Conservation (phyloP, 1,140 invertebrate species). For the Drosophila virilis region DNA sequence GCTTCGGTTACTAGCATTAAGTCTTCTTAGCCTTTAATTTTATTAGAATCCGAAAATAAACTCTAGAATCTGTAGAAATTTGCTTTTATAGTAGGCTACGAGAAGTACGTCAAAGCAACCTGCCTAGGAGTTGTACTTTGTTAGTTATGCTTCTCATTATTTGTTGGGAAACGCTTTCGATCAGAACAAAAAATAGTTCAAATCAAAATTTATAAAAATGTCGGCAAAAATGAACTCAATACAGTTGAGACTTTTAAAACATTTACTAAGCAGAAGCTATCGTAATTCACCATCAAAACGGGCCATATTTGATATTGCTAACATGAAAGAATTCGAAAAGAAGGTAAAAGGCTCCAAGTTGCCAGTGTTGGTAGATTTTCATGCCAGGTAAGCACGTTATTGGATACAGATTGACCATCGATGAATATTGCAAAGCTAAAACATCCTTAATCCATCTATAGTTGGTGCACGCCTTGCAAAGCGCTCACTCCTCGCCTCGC, state of each 20-base stretch:
- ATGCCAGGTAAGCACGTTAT: conserved; percentile 91
- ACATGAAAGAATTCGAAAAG: conserved; percentile 94
- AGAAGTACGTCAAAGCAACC: neutral
- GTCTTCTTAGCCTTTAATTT: neutral
- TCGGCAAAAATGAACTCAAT: neutral
- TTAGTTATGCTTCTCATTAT: neutral
- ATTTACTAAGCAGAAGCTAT: neutral
- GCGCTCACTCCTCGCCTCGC: conserved; percentile 94
- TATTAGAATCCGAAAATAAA: neutral
- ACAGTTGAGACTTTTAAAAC: neutral
- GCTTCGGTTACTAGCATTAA: neutral
- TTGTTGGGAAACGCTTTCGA: neutral
- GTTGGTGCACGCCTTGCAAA: conserved; percentile 98
- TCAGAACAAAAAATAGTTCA: neutral
- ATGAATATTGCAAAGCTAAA: too few relatives aligned
- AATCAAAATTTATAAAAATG: conserved; percentile 10
- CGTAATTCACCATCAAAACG: neutral
- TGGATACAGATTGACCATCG: too few relatives aligned
- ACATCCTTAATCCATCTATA: conserved; percentile 73
- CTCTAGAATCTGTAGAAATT: neutral
- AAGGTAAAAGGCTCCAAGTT: conserved; percentile 94
- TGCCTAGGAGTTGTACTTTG: neutral
- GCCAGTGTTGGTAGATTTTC: conserved; percentile 96
- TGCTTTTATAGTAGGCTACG: neutral
- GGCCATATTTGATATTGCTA: conserved; percentile 94